Evolutionary conservation across 2,797 vertebrate genomes (phyloP).

Genomic region (Cyclura pinguis): DNA sequence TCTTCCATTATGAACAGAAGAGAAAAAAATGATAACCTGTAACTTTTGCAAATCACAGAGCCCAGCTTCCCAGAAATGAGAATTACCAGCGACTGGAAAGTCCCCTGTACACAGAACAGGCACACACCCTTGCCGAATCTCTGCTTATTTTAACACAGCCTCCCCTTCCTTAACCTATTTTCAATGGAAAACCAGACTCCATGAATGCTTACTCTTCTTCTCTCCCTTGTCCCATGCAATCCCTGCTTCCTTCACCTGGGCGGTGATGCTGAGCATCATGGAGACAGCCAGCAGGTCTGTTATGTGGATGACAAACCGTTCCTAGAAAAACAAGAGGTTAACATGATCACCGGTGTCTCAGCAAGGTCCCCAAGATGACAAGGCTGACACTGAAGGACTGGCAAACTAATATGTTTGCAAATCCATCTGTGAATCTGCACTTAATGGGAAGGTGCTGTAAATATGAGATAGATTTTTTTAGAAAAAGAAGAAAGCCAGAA

Average conservation of each 20-base stretch:
- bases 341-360: neutral
- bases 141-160: too few species aligned
- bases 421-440: too few species aligned
- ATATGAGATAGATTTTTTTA: neutral
- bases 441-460: neutral
- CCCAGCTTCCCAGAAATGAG: too few species aligned
- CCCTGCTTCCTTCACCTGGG: slow-evolving; percentile 97
- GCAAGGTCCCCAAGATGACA: neutral
- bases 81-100: too few species aligned
- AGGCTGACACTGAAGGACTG: neutral
- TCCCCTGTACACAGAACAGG: too few species aligned
- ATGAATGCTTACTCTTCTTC: slow-evolving; percentile 90
- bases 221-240: slow-evolving; percentile 99
- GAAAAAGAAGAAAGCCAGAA: neutral
- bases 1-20: too few species aligned
- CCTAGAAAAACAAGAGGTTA: slow-evolving; percentile 76
- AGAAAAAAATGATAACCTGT: too few species aligned
- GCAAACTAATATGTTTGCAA: too few species aligned
- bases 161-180: neutral
- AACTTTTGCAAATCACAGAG: too few species aligned
- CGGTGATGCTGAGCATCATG: slow-evolving; percentile 99
- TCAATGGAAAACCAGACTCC: neutral
- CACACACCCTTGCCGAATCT: too few species aligned
- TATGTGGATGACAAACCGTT: slow-evolving; percentile 97
- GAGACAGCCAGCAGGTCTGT: slow-evolving; percentile 96